Evolutionary conservation across 1,140 invertebrate genomes (phyloP).

Genomic region (Anoplophora glabripennis): DNA sequence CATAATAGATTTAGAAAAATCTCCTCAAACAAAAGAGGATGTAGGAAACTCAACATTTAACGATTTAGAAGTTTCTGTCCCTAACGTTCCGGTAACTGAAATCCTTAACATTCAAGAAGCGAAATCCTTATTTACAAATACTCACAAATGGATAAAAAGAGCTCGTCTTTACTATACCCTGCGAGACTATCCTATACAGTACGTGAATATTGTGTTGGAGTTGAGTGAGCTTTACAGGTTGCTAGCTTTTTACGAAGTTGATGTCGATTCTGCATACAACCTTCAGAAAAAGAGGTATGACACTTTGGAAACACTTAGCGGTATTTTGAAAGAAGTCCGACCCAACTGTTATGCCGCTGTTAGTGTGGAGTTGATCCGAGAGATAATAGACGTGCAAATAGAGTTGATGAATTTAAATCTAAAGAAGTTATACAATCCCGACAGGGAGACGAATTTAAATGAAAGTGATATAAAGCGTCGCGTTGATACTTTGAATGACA

Average conservation of each 20-base stretch:
- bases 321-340: slow-evolving; percentile 46
- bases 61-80: slow-evolving; percentile 23
- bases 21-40: background rate
- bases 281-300: slow-evolving; percentile 69
- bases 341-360: slow-evolving; percentile 48
- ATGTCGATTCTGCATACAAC: slow-evolving; percentile 64
- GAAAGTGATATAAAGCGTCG: slow-evolving; percentile 17
- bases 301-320: slow-evolving; percentile 58
- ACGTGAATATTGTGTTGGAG: slow-evolving; percentile 67
- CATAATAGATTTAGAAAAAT: background rate
- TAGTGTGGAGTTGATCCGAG: slow-evolving; percentile 45
- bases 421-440: slow-evolving; percentile 44
- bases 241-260: slow-evolving; percentile 66
- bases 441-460: slow-evolving; percentile 6
- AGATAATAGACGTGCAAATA: slow-evolving; percentile 55
- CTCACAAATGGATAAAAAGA: slow-evolving; percentile 63
- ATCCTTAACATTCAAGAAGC: slow-evolving; percentile 53
- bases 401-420: slow-evolving; percentile 59
- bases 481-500: slow-evolving; percentile 8
- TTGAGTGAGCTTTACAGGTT: slow-evolving; percentile 66
- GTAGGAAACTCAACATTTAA: slow-evolving; percentile 20
- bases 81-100: slow-evolving; percentile 27
- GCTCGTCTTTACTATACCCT: slow-evolving; percentile 66
- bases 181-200: slow-evolving; percentile 65
- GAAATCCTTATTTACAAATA: slow-evolving; percentile 59